Evolutionary conservation across 2,888 invertebrate genomes (phyloP).

Genomic region (Therioaphis trifolii): DNA sequence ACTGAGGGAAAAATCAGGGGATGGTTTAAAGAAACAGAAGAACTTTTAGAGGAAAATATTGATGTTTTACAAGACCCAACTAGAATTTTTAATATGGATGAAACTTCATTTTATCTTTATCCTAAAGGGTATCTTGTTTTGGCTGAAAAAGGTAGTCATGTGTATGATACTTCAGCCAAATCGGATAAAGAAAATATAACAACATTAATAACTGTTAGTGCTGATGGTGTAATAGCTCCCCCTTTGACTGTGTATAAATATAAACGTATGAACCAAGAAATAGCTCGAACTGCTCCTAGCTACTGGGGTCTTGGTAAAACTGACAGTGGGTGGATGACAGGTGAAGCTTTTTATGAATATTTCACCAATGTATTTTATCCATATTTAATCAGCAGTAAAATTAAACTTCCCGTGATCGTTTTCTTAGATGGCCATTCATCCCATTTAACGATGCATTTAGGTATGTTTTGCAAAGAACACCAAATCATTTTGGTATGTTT

Average conservation of each 20-base stretch:
- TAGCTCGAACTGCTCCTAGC: slow-evolving; percentile 64
- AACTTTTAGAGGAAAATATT: slow-evolving; percentile 62
- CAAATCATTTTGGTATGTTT: slow-evolving; percentile 66
- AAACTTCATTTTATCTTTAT: slow-evolving; percentile 65
- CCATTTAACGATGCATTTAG: slow-evolving; percentile 65
- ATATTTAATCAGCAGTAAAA: slow-evolving; percentile 64
- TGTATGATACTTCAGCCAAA: slow-evolving; percentile 64
- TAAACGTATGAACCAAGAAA: slow-evolving; percentile 63
- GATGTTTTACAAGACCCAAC: slow-evolving; percentile 64
- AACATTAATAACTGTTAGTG: slow-evolving; percentile 65
- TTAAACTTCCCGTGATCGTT: slow-evolving; percentile 66
- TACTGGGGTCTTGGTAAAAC: slow-evolving; percentile 66
- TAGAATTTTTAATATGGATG: slow-evolving; percentile 66
- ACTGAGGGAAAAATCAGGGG: slow-evolving; percentile 63
- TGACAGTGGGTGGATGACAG: slow-evolving; percentile 66
- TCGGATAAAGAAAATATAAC: slow-evolving; percentile 66
- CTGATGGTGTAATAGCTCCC: slow-evolving; percentile 65
- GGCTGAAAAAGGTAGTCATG: slow-evolving; percentile 64
- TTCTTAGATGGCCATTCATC: slow-evolving; percentile 67
- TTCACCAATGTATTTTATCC: slow-evolving; percentile 66
- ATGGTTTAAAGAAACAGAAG: slow-evolving; percentile 65
- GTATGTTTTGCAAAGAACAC: slow-evolving; percentile 65
- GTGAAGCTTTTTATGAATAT: slow-evolving; percentile 66
- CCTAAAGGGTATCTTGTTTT: slow-evolving; percentile 63
- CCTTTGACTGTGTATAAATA: slow-evolving; percentile 65